Percentiles rank a stretch among this genome's conserved stretches.
These are phyloP conservation scores for Periophthalmodon schlosseri DNA, from an alignment of 2,113 vertebrate species.

Conservation along the genomic window DNA sequence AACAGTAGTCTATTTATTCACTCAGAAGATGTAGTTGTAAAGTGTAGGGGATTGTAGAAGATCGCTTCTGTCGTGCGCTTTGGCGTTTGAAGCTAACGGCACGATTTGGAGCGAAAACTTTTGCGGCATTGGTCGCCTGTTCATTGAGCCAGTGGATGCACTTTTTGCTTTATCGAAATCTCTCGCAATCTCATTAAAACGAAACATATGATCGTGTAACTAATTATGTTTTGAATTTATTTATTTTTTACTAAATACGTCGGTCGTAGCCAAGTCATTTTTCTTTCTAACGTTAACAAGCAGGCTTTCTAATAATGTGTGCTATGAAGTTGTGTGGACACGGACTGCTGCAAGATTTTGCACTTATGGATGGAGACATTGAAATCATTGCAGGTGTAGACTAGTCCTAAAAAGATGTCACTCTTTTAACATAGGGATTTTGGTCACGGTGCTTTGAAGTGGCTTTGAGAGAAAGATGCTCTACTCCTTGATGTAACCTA, in stretches of 20 bases:
- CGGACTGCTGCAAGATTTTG: not conserved
- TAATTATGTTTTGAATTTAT: not conserved
- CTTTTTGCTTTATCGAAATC: constrained; percentile 3
- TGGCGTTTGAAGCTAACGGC: not conserved
- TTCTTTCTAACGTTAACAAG: not conserved
- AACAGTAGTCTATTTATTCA: not conserved
- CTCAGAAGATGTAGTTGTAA: not conserved
- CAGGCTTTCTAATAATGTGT: not conserved
- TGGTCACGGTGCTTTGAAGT: not conserved
- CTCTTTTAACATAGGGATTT: not conserved
- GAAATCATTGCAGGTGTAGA: not conserved
- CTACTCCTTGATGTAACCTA: not conserved
- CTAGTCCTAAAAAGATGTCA: not conserved
- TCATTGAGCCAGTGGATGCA: not conserved
- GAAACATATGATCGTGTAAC: constrained; percentile 5
- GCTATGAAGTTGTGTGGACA: not conserved
- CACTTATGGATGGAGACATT: not conserved
- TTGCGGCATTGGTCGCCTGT: constrained; percentile 5
- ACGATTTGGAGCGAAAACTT: constrained; percentile 45
- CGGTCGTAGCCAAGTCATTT: not conserved
- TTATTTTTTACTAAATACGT: not conserved
- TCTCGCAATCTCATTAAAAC: constrained; percentile 10
- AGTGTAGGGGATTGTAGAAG: constrained; percentile 2
- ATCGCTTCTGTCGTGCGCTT: not conserved
- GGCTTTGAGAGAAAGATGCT: not conserved